phyloP scores from a whole-genome alignment of 2,888 invertebrate genomes.

The Sinohyriopsis cumingii region DNA sequence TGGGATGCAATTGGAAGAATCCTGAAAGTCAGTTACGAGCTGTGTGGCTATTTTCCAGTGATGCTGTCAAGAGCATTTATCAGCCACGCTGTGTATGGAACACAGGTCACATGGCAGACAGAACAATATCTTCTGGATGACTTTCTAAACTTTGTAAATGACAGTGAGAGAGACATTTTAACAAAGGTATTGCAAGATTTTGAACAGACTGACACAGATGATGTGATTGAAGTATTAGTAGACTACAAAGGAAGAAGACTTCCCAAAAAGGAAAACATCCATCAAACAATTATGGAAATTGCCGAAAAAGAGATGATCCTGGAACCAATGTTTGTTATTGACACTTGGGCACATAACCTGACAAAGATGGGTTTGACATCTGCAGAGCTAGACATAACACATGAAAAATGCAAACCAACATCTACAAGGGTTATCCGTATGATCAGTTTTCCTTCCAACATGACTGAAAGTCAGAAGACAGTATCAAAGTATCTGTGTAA shows the following conservation, averaged over 20 bases:
- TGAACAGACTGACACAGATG: background rate
- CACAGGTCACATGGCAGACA: no score
- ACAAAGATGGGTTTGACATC: no score
- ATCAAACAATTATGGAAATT: background rate
- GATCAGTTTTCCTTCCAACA: background rate
- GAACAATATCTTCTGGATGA: no score
- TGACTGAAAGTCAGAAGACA: background rate
- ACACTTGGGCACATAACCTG: background rate
- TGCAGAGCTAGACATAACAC: background rate
- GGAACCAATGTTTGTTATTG: conserved; percentile 1
- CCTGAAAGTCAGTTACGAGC: no score
- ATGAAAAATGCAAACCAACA: background rate
- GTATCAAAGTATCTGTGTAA: background rate
- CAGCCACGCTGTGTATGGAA: no score
- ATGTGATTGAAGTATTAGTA: background rate
- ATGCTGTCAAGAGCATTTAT: no score
- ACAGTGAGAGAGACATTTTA: no score
- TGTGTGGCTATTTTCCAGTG: no score
- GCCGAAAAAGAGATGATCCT: conserved; percentile 1
- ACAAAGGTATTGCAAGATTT: no score
- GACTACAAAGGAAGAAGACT: background rate
- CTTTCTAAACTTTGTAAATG: no score
- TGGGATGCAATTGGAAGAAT: no score
- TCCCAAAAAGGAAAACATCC: background rate
- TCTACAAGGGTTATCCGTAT: background rate